Evolutionary conservation across 2,888 invertebrate species (phyloP).

Genomic region (Dioctria rufipes): DNA sequence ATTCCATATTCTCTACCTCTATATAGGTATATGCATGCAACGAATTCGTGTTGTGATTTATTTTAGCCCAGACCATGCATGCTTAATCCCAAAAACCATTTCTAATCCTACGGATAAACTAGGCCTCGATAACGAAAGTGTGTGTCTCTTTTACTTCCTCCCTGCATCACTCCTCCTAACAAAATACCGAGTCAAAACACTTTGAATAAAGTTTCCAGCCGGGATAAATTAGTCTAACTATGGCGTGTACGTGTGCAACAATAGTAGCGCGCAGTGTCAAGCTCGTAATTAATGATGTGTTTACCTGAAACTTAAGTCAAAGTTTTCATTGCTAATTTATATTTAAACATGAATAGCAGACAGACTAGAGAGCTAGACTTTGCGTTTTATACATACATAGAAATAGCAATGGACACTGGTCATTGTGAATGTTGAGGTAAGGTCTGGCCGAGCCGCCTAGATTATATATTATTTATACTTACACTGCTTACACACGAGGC

Average conservation of each 20-base stretch:
- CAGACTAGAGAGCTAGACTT: not conserved
- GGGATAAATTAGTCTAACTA: too few relatives aligned
- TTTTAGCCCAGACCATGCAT: not conserved
- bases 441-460: not conserved
- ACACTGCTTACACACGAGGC: not conserved
- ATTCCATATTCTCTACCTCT: too few relatives aligned
- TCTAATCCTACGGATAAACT: not conserved
- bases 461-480: not conserved
- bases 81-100: not conserved
- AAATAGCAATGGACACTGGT: not conserved
- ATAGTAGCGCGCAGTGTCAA: not conserved
- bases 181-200: too few relatives aligned
- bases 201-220: not conserved
- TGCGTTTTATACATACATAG: too few relatives aligned
- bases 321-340: conserved; percentile 3
- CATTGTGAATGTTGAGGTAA: too few relatives aligned
- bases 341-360: not conserved
- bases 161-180: too few relatives aligned
- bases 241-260: not conserved
- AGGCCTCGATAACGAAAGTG: not conserved
- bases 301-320: conserved; percentile 13
- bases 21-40: too few relatives aligned
- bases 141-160: not conserved
- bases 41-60: too few relatives aligned
- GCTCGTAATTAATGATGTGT: conserved; percentile 21